Evolutionary conservation across 1,140 invertebrate species (phyloP).

Genomic region (Melitaea cinxia): DNA sequence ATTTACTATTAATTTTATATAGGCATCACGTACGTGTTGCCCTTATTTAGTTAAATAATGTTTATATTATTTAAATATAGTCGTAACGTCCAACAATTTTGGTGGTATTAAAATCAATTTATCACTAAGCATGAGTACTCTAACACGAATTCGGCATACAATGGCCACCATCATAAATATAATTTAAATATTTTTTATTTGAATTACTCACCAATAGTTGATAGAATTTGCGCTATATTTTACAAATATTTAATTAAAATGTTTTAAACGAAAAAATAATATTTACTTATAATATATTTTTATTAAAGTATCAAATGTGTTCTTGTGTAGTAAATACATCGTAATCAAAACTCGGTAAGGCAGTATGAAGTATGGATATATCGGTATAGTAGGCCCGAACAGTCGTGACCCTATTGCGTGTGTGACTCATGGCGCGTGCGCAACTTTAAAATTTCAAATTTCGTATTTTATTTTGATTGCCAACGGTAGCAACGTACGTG

Average conservation of each 20-base stretch:
- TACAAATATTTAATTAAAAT: not conserved
- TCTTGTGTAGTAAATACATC: conserved; percentile 39
- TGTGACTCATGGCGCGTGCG: conserved; percentile 72
- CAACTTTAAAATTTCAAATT: conserved; percentile 69
- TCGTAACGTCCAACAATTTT: conserved; percentile 27
- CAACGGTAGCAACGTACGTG: conserved; percentile 32
- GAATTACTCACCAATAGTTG: conserved; percentile 17
- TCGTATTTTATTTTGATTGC: conserved; percentile 50
- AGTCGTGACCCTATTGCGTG: conserved; percentile 72
- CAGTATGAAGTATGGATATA: conserved; percentile 51
- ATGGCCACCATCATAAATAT: conserved; percentile 38
- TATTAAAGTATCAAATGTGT: conserved; percentile 48
- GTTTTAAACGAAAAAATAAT: not conserved
- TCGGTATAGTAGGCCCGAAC: conserved; percentile 50
- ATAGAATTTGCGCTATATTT: too few species aligned
- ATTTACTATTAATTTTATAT: conserved; percentile 19
- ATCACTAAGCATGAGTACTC: conserved; percentile 23
- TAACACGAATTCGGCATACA: conserved; percentile 37
- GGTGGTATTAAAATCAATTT: conserved; percentile 31
- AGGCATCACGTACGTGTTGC: conserved; percentile 26
- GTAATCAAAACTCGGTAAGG: conserved; percentile 69
- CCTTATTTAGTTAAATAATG: conserved; percentile 27
- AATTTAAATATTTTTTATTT: conserved; percentile 33
- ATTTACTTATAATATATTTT: not conserved
- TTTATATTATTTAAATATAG: conserved; percentile 31